Evolutionary conservation across 30 jellyfish, hydroid and myxozoan species (phyloP).

Genomic region (Hydractinia echinata): DNA sequence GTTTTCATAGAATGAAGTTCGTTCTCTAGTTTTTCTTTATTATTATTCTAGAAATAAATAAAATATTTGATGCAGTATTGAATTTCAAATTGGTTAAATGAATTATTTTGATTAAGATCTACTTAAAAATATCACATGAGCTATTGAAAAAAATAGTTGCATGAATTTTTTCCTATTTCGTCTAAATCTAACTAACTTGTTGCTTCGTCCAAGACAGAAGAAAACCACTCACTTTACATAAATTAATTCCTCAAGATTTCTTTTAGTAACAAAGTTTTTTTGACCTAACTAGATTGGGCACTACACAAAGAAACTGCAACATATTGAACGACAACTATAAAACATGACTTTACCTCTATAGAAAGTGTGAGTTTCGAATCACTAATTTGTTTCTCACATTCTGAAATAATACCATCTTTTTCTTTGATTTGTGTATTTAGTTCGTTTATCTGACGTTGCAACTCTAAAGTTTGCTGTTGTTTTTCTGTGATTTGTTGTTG

Average conservation of each 20-base stretch:
- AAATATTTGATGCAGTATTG: neutral
- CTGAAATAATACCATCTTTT: neutral
- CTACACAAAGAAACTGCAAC: too few species aligned
- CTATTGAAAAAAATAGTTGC: too few species aligned
- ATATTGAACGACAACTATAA: too few species aligned
- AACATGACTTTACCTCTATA: neutral
- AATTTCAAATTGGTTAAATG: neutral
- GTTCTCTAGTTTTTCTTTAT: constrained; percentile 41
- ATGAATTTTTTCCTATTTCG: too few species aligned
- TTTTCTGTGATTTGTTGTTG: constrained; percentile 58
- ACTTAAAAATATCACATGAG: neutral
- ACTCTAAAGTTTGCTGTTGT: constrained; percentile 54
- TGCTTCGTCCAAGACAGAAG: too few species aligned
- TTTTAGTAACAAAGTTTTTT: too few species aligned
- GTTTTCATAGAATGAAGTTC: constrained; percentile 35
- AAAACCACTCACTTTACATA: too few species aligned
- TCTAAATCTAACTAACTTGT: too few species aligned
- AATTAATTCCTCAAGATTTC: too few species aligned
- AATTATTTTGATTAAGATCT: neutral
- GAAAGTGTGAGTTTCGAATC: neutral
- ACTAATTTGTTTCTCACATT: neutral
- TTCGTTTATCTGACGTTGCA: constrained; percentile 61
- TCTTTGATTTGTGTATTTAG: constrained; percentile 3
- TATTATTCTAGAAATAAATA: neutral
- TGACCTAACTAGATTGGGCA: too few species aligned